Evolutionary conservation across 1,140 invertebrate species (phyloP).

Genomic region (Tachypleus tridentatus): DNA sequence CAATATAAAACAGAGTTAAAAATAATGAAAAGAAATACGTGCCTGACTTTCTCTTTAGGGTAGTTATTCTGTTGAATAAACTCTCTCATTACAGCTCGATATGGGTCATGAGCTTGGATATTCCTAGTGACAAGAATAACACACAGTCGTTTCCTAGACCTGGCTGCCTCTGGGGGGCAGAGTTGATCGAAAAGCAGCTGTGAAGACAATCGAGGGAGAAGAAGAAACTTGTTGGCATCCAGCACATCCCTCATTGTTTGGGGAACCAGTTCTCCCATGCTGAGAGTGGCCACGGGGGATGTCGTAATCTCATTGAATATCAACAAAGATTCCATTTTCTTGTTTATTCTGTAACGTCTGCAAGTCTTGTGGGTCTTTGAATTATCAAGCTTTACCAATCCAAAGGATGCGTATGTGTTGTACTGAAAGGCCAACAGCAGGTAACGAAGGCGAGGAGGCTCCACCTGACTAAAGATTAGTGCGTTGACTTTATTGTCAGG

Average conservation of each 20-base stretch:
- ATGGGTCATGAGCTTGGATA: conserved; percentile 31
- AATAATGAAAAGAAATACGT: background rate
- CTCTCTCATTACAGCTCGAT: conserved; percentile 35
- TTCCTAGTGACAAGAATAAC: conserved; percentile 71
- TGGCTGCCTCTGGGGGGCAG: conserved; percentile 73
- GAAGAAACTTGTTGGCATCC: conserved; percentile 73
- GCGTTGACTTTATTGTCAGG: conserved; percentile 80
- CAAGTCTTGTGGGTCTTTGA: conserved; percentile 20
- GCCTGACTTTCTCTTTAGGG: conserved; percentile 17
- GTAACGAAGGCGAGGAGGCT: conserved; percentile 64
- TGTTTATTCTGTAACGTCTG: conserved; percentile 51
- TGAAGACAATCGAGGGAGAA: conserved; percentile 76
- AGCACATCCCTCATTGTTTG: conserved; percentile 78
- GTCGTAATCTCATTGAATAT: conserved; percentile 80
- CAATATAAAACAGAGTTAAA: background rate
- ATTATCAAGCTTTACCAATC: conserved; percentile 43
- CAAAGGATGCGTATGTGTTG: conserved; percentile 72
- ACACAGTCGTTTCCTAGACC: conserved; percentile 69
- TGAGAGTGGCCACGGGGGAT: conserved; percentile 66
- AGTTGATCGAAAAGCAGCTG: conserved; percentile 75
- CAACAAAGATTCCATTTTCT: conserved; percentile 68
- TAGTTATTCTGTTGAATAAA: conserved; percentile 43
- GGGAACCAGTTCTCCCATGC: conserved; percentile 73
- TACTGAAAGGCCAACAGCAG: conserved; percentile 77
- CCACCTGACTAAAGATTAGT: conserved; percentile 69